These are phyloP conservation scores for Rhodeus uyekii DNA, from an alignment of 2,797 vertebrate species.

Conservation along the genomic window DNA sequence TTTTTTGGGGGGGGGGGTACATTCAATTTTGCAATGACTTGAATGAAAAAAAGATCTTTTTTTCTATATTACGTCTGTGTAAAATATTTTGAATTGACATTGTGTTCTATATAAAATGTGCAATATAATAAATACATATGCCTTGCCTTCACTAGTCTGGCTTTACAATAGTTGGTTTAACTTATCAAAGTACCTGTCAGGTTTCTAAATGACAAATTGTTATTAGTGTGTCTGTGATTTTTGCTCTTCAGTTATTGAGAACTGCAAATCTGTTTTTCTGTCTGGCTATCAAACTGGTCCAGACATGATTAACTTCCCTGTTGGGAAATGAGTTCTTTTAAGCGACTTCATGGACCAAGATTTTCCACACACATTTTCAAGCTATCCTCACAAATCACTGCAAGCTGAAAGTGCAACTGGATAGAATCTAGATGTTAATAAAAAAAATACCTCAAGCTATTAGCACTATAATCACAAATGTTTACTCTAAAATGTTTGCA, in stretches of 20 bases:
- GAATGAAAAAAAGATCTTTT: background rate
- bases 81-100: background rate
- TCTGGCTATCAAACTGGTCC: conserved; percentile 39
- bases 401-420: background rate
- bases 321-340: background rate
- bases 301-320: conserved; percentile 34
- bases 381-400: background rate
- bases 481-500: background rate
- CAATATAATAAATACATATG: background rate
- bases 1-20: too few relatives aligned
- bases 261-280: conserved; percentile 11
- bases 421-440: background rate
- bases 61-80: background rate
- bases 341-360: background rate
- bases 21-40: background rate
- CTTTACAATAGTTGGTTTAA: background rate
- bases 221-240: conserved; percentile 28
- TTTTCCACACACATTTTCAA: conserved; percentile 12
- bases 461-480: background rate
- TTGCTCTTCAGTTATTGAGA: conserved; percentile 24
- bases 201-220: conserved; percentile 30
- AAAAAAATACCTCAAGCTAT: background rate
- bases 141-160: background rate
- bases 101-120: background rate
- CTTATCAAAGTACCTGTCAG: conserved; percentile 16